Evolutionary conservation across 2,113 vertebrate species (phyloP), one percentile per base, ranked within the genome.

Genomic region (Oxygymnocypris stewartii): DNA sequence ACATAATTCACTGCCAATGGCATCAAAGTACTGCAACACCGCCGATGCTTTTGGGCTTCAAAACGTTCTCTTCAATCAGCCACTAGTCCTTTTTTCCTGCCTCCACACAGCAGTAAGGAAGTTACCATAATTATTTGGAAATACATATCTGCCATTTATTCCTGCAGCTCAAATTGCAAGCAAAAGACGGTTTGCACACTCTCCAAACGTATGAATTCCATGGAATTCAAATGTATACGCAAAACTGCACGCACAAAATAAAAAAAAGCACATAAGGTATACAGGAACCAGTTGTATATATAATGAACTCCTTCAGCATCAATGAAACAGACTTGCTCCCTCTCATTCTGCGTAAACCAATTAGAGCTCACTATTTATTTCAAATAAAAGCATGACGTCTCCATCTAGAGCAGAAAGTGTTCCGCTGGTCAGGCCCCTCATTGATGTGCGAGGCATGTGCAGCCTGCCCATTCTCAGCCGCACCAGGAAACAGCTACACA

Each of bases 361-460:
- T 89, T 84, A 87, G 54, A 87, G 65, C 79, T 77, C 37, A 51
- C 65, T 77, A 89, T 87, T 88, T 86, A 84, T 86, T 84, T 89
- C 77, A 74, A 87, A 86, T 81, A 51, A 3, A 82, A 54, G 84
- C 81, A 76, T 84, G 89, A 85, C 77, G 40, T 86, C 86, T 88
- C 82, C 69, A 79, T 89, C 79, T 79, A 77, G 37, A 42, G 54
- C 88, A 78, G 88, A 84, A 92, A 93, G 93, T 94, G 93, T 94
- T 94, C 92, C 91, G 90, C 85, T 89, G 92, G 89, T 88, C 90
- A 92, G 89, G 89, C 85, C 90, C 89, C 92, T 95, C 93, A 95
- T 95, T 95, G 93, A 94, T 94, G 91, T 95, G 94, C 94, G 92
- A 90, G 90, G 90, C 93, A 93, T 93, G 91, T 87, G 85, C 86